A percentile compares a stretch with the other conserved stretches of the same genome.
These are phyloP conservation scores for Poecilia gillii DNA, from an alignment of 2,797 vertebrate species.

Conservation along the genomic window DNA sequence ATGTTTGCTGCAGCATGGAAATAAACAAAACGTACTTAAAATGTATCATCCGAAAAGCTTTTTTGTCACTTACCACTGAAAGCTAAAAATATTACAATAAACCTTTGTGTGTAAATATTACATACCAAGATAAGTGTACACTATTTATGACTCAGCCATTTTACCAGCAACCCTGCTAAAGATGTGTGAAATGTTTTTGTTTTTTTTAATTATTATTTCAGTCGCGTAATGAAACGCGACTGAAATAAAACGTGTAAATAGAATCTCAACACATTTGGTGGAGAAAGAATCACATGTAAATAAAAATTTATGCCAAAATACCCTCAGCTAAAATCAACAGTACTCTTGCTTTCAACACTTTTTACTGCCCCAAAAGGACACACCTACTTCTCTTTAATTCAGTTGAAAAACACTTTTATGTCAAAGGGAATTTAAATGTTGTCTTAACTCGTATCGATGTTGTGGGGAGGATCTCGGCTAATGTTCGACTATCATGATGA, in stretches of 20 bases:
- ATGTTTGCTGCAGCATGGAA: neutral
- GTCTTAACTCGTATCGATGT: neutral
- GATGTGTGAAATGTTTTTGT: neutral
- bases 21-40: neutral
- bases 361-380: neutral
- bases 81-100: neutral
- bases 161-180: neutral
- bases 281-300: neutral
- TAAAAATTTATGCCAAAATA: neutral
- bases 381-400: neutral
- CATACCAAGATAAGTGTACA: neutral
- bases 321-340: neutral
- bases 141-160: neutral
- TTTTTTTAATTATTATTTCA: no score
- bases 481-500: neutral
- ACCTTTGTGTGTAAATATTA: neutral
- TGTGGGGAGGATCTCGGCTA: neutral
- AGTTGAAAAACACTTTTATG: neutral
- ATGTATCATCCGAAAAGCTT: neutral
- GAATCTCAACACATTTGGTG: neutral
- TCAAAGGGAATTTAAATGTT: neutral
- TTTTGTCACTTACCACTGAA: neutral
- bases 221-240: neutral
- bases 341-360: neutral
- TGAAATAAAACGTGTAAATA: neutral